A percentile compares a stretch with the other conserved stretches of the same genome.
These are phyloP conservation scores for Asbolus verrucosus DNA, from an alignment of 1,140 invertebrate genomes.

Conservation along the genomic window DNA sequence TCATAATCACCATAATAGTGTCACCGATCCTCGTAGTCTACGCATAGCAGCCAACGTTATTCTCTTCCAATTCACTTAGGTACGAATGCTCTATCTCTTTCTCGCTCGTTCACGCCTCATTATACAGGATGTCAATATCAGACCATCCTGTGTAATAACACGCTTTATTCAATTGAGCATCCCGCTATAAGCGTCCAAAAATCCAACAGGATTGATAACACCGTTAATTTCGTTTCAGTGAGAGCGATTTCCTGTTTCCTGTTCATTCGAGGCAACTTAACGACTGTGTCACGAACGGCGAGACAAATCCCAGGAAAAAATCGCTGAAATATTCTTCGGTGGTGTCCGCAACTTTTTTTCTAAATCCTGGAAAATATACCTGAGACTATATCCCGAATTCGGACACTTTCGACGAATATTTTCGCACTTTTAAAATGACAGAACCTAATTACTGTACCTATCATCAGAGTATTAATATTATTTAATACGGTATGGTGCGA, in stretches of 20 bases:
- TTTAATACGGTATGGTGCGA: slow-evolving; percentile 30
- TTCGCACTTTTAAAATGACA: slow-evolving; percentile 1
- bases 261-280: slow-evolving; percentile 1
- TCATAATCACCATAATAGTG: slow-evolving; percentile 9
- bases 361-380: slow-evolving; percentile 57
- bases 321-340: slow-evolving; percentile 30
- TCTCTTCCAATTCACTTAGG: slow-evolving; percentile 42
- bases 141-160: too few relatives aligned
- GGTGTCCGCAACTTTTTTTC: slow-evolving; percentile 7
- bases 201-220: too few relatives aligned
- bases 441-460: slow-evolving; percentile 17
- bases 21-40: slow-evolving; percentile 44
- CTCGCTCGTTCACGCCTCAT: background rate
- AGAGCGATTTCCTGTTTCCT: slow-evolving; percentile 35
- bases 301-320: slow-evolving; percentile 4
- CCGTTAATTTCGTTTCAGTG: slow-evolving; percentile 53
- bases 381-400: slow-evolving; percentile 60
- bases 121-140: too few relatives aligned
- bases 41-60: slow-evolving; percentile 41
- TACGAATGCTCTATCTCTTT: slow-evolving; percentile 30
- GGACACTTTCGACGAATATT: slow-evolving; percentile 47
- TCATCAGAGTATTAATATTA: slow-evolving; percentile 29
- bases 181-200: too few relatives aligned
- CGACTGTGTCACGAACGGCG: background rate
- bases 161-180: background rate